These are phyloP conservation scores for Eremophila alpestris DNA, from an alignment of 2,797 vertebrate genomes.

Conservation along the genomic window DNA sequence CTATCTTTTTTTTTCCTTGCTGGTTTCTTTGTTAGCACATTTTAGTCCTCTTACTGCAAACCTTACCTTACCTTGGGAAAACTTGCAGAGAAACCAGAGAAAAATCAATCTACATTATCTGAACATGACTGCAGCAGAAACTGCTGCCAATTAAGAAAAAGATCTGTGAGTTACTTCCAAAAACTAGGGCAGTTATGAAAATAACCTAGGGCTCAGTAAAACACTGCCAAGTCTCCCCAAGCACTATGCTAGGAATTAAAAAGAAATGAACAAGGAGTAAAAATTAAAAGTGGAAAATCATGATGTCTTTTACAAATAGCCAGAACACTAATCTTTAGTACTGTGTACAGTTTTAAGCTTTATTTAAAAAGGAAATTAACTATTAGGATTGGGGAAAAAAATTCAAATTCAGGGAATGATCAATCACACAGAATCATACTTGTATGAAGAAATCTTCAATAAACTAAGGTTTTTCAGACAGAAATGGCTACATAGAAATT, in stretches of 20 bases:
- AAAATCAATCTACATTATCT: not conserved
- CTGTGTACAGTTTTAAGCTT: not conserved
- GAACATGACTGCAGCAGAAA: not conserved
- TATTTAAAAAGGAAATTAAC: not conserved
- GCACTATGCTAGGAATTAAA: not conserved
- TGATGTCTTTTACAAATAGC: not conserved
- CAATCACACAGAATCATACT: not conserved
- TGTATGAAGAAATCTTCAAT: not conserved
- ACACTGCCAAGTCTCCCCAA: not conserved
- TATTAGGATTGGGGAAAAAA: not conserved
- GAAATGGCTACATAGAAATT: not conserved
- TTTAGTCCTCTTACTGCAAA: not conserved
- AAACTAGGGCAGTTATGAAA: not conserved
- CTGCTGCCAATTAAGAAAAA: not conserved
- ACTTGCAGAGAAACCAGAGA: not conserved
- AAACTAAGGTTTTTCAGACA: not conserved
- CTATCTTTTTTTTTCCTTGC: not conserved
- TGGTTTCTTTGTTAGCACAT: not conserved
- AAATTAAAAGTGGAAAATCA: not conserved
- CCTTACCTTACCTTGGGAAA: not conserved
- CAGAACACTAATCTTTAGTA: not conserved
- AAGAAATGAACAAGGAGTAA: not conserved
- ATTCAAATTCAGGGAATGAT: not conserved
- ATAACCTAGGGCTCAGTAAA: not conserved
- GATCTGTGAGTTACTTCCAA: not conserved